Evolutionary conservation across 1,140 invertebrate genomes (phyloP).

Genomic region (Ylistrum balloti): DNA sequence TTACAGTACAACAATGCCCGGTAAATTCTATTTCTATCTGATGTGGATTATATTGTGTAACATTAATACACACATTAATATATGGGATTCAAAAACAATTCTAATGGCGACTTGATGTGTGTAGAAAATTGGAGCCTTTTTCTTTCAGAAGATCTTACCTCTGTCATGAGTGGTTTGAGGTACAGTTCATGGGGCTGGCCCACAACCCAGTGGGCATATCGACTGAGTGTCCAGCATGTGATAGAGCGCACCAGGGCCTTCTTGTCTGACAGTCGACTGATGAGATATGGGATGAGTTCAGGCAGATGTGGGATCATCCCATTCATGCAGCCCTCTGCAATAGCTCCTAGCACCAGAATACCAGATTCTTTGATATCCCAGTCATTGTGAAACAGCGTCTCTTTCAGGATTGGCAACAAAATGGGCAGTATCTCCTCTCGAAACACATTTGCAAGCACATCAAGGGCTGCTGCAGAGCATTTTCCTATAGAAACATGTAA

Average conservation of each 20-base stretch:
- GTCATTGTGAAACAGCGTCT: conserved; percentile 96
- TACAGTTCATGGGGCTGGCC: conserved; percentile 96
- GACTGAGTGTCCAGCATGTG: conserved; percentile 98
- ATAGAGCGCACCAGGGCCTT: conserved; percentile 98
- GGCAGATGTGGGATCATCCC: conserved; percentile 98
- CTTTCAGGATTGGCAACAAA: conserved; percentile 97
- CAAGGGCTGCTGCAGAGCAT: conserved; percentile 98
- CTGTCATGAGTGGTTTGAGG: conserved; percentile 97
- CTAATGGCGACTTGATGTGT: too few relatives aligned
- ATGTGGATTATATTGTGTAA: too few relatives aligned
- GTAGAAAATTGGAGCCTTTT: too few relatives aligned
- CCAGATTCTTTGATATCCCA: conserved; percentile 99
- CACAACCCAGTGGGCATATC: conserved; percentile 99
- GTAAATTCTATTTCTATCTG: too few relatives aligned
- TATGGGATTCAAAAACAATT: too few relatives aligned
- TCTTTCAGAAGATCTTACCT: too few relatives aligned
- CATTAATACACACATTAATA: too few relatives aligned
- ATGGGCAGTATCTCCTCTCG: conserved; percentile 96
- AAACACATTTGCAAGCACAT: conserved; percentile 98
- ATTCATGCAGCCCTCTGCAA: conserved; percentile 99
- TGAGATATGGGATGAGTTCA: conserved; percentile 97
- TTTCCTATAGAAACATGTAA: conserved; percentile 85
- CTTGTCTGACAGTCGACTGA: conserved; percentile 95
- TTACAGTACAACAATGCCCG: too few relatives aligned
- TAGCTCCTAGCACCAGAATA: conserved; percentile 97